Evolutionary conservation across 2,113 vertebrate genomes (phyloP).

Genomic region (Xenopus borealis): DNA sequence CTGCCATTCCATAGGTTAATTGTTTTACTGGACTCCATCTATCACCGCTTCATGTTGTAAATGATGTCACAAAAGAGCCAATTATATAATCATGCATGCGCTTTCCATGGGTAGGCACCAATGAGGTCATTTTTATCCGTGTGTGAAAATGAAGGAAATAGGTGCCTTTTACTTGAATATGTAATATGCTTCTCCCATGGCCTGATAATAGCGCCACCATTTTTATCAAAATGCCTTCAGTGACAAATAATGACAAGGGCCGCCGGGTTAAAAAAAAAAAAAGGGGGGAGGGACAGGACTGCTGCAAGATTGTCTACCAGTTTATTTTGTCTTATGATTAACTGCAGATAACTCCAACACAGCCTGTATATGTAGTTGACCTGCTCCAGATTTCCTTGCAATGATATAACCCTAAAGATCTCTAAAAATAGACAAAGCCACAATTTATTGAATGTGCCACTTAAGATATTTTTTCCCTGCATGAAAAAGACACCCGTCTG

Average conservation of each 20-base stretch:
- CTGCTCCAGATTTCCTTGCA: slow-evolving; percentile 74
- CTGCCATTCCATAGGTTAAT: slow-evolving; percentile 3
- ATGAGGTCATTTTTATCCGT: neutral
- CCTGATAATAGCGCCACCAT: neutral
- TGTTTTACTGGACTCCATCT: slow-evolving; percentile 3
- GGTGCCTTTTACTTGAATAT: neutral
- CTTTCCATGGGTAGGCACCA: neutral
- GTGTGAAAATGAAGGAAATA: neutral
- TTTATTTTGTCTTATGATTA: slow-evolving; percentile 67
- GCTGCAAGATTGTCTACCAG: slow-evolving; percentile 56
- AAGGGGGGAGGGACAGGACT: neutral
- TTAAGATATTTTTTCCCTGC: slow-evolving; percentile 65
- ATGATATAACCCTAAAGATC: slow-evolving; percentile 77
- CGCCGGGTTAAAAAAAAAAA: slow-evolving; percentile 40
- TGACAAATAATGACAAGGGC: slow-evolving; percentile 41
- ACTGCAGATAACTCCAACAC: slow-evolving; percentile 65
- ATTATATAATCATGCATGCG: neutral
- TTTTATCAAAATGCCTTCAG: neutral
- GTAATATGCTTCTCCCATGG: neutral
- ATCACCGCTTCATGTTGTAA: neutral
- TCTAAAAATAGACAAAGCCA: slow-evolving; percentile 78
- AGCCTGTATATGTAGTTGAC: slow-evolving; percentile 71
- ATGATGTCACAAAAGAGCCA: neutral
- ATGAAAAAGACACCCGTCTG: slow-evolving; percentile 57
- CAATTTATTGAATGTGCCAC: slow-evolving; percentile 81